phyloP scores from a whole-genome alignment of 2,888 invertebrate species.

The Xylota segnis region DNA sequence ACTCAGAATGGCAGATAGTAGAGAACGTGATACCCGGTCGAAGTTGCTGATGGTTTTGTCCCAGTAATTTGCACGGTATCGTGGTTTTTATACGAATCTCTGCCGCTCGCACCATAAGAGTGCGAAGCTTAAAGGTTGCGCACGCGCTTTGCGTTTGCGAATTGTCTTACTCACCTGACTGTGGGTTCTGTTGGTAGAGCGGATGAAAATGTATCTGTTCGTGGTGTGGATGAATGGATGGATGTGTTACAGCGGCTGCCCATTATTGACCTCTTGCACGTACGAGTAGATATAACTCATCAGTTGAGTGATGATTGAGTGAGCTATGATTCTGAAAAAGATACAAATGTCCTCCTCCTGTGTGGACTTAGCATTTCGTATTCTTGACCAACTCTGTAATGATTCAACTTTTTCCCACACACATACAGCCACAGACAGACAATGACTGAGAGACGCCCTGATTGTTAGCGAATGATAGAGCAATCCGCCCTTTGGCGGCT shows the following conservation, averaged over 20 bases:
- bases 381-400: background rate
- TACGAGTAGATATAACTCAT: constrained; percentile 40
- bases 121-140: constrained; percentile 65
- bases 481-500: constrained; percentile 65
- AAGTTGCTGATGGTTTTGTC: constrained; percentile 70
- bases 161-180: constrained; percentile 48
- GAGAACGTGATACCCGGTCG: constrained; percentile 69
- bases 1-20: constrained; percentile 37
- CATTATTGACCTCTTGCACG: constrained; percentile 61
- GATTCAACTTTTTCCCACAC: constrained; percentile 9
- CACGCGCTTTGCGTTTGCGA: constrained; percentile 56
- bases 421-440: constrained; percentile 14
- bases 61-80: constrained; percentile 57
- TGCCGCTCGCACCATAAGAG: constrained; percentile 29
- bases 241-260: constrained; percentile 1
- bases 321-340: constrained; percentile 1
- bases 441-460: constrained; percentile 44
- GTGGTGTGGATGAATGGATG: constrained; percentile 3
- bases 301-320: constrained; percentile 45
- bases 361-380: background rate
- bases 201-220: constrained; percentile 36
- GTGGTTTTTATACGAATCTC: constrained; percentile 72
- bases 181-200: constrained; percentile 27
- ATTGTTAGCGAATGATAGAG: constrained; percentile 55
- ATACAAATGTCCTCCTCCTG: constrained; percentile 31